phyloP scores from a whole-genome alignment of 2,113 vertebrate species.

The Zosterops lateralis region DNA sequence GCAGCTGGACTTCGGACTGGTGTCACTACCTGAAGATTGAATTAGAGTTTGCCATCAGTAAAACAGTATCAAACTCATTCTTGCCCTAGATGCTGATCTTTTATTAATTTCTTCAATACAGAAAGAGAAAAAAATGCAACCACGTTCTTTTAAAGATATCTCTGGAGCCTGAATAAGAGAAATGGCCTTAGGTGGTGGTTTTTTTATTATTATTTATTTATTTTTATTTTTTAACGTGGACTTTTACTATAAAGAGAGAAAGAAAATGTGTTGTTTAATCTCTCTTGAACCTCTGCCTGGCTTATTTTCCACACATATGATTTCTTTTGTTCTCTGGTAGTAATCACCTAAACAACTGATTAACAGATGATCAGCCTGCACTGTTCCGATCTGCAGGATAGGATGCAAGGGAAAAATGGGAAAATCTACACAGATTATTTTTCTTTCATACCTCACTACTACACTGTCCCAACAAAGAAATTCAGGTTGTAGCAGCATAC shows the following conservation, averaged over 20 bases:
- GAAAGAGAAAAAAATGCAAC: background rate
- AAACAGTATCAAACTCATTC: background rate
- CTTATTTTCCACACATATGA: background rate
- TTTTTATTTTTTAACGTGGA: background rate
- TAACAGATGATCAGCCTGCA: background rate
- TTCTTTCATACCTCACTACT: background rate
- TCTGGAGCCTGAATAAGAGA: background rate
- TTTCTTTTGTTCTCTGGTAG: background rate
- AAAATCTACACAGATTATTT: background rate
- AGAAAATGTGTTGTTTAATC: slow-evolving; percentile 2
- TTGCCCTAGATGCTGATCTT: slow-evolving; percentile 12
- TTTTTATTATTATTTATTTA: background rate
- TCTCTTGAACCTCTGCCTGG: background rate
- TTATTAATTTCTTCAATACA: slow-evolving; percentile 52
- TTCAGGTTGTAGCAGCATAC: fast-evolving
- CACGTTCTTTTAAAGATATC: slow-evolving; percentile 20
- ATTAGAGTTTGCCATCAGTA: background rate
- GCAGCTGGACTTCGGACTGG: background rate
- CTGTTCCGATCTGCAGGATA: background rate
- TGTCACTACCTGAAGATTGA: background rate
- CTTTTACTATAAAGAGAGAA: slow-evolving; percentile 14
- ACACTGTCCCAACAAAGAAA: background rate
- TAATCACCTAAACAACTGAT: background rate
- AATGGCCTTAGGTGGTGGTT: slow-evolving; percentile 4
- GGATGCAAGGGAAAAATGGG: fast-evolving